A percentile compares a stretch with the other conserved stretches of the same genome.
Conservation (phyloP, 2,888 invertebrate genomes). For the Gryllus longicercus region DNA sequence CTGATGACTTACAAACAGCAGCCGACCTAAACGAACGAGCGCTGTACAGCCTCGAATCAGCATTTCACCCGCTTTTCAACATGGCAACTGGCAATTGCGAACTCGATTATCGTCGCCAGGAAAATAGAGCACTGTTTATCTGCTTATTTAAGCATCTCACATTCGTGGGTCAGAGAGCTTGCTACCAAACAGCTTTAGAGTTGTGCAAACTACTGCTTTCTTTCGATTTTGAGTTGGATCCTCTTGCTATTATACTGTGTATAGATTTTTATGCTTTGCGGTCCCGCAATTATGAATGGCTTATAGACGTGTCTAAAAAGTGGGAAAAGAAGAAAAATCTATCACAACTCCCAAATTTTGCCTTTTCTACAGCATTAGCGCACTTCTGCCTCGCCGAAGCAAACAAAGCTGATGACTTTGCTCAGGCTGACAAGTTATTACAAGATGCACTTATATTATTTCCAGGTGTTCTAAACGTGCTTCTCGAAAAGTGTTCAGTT, state of each 20-base stretch:
- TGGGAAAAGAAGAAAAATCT: constrained; percentile 65
- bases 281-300: constrained; percentile 64
- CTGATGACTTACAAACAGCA: constrained; percentile 74
- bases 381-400: constrained; percentile 56
- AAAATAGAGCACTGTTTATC: constrained; percentile 77
- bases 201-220: constrained; percentile 76
- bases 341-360: constrained; percentile 81
- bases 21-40: constrained; percentile 76
- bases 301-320: constrained; percentile 52
- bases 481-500: constrained; percentile 73
- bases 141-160: constrained; percentile 77
- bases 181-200: constrained; percentile 82
- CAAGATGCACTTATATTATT: constrained; percentile 78
- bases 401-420: constrained; percentile 43
- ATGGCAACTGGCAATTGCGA: constrained; percentile 69
- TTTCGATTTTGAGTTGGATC: constrained; percentile 73
- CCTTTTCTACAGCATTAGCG: constrained; percentile 75
- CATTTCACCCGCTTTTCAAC: constrained; percentile 77
- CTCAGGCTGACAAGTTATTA: constrained; percentile 58
- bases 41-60: constrained; percentile 70
- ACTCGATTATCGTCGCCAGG: constrained; percentile 72
- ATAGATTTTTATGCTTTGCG: constrained; percentile 81
- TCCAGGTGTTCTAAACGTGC: constrained; percentile 67
- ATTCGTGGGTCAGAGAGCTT: constrained; percentile 74
- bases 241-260: constrained; percentile 69